These are phyloP conservation scores for Athrips mouffetella DNA, from an alignment of 2,888 invertebrate species.

Conservation along the genomic window DNA sequence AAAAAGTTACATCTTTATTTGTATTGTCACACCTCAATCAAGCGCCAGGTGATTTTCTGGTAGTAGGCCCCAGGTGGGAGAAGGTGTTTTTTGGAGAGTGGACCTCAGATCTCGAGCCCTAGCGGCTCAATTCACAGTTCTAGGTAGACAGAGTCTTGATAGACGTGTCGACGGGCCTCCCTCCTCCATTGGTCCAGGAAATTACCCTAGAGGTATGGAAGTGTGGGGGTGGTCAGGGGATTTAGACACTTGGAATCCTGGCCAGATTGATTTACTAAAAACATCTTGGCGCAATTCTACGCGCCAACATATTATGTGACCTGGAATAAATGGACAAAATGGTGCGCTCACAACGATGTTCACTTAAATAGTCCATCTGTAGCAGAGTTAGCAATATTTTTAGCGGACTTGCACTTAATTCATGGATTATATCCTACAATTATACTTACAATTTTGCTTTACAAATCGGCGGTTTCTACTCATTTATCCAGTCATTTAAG, in stretches of 20 bases:
- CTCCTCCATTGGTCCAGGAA: slow-evolving; percentile 15
- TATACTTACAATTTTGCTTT: slow-evolving; percentile 22
- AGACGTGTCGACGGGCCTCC: slow-evolving; percentile 17
- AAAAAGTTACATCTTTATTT: slow-evolving; percentile 16
- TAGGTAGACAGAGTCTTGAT: slow-evolving; percentile 15
- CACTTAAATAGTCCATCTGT: slow-evolving; percentile 11
- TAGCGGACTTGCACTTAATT: slow-evolving; percentile 19
- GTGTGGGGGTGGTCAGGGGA: slow-evolving; percentile 18
- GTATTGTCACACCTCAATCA: slow-evolving; percentile 21
- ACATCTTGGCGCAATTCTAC: slow-evolving; percentile 19
- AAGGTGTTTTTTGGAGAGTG: slow-evolving; percentile 28
- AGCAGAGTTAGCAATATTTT: slow-evolving; percentile 15
- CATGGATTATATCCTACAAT: slow-evolving; percentile 18
- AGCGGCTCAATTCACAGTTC: slow-evolving; percentile 17
- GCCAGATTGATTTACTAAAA: slow-evolving; percentile 6
- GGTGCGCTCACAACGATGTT: slow-evolving; percentile 17
- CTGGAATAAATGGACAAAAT: slow-evolving; percentile 19
- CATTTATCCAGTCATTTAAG: not conserved
- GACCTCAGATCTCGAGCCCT: slow-evolving; percentile 27
- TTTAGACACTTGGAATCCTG: slow-evolving; percentile 5
- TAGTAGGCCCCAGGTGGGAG: slow-evolving; percentile 30
- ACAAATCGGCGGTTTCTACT: slow-evolving; percentile 25
- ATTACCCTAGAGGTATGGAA: slow-evolving; percentile 21
- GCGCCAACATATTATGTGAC: slow-evolving; percentile 20
- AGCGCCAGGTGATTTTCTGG: slow-evolving; percentile 12